Percentiles rank a stretch among this genome's conserved stretches.
Conservation (phyloP, 2,888 invertebrate genomes). For the Lathronympha strigana region DNA sequence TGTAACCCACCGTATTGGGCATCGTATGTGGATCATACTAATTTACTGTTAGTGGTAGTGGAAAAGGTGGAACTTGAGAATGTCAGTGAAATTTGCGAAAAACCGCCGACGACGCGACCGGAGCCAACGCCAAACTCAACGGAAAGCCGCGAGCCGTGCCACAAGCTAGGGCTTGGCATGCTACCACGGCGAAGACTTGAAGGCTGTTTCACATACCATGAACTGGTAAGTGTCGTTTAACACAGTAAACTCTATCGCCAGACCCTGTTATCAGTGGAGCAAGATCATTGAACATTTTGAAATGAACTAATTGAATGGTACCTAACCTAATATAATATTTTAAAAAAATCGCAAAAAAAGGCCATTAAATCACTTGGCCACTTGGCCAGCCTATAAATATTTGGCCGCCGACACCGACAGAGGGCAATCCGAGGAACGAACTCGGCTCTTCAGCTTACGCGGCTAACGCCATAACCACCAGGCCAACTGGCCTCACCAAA, state of each 20-base stretch:
- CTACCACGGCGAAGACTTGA: constrained; percentile 87
- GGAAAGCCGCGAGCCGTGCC: constrained; percentile 87
- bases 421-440: no score
- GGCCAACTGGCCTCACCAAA: no score
- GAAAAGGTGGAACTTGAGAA: constrained; percentile 67
- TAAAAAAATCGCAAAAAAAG: no score
- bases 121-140: constrained; percentile 64
- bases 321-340: no score
- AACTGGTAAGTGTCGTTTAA: constrained; percentile 78
- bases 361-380: no score
- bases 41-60: constrained; percentile 90
- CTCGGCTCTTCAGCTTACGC: no score
- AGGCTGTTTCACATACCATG: constrained; percentile 91
- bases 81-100: constrained; percentile 52
- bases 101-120: constrained; percentile 86
- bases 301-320: no score
- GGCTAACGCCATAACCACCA: no score
- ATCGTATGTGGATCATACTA: constrained; percentile 89
- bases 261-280: not conserved
- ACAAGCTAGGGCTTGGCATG: constrained; percentile 89
- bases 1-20: constrained; percentile 85
- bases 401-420: no score
- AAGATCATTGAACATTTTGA: no score
- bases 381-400: no score
- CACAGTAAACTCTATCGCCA: not conserved